A percentile compares a stretch with the other conserved stretches of the same genome.
Conservation (phyloP, 2,797 vertebrate genomes). For the Anisognathus igniventris region DNA sequence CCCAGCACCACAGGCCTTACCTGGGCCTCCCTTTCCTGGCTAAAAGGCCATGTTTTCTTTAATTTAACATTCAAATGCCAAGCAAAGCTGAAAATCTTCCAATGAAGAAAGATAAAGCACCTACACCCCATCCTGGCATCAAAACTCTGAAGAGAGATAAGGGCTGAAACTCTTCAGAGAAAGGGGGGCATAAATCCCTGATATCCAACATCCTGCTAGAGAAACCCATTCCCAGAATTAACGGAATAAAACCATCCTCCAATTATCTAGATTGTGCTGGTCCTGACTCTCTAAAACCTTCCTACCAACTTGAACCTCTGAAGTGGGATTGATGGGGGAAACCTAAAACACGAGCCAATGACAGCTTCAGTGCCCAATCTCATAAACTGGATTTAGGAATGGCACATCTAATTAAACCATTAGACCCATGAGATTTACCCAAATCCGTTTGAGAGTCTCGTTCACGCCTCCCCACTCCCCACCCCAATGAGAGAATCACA, state of each 20-base stretch:
- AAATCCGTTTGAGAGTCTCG: not conserved
- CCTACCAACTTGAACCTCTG: not conserved
- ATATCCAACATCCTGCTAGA: not conserved
- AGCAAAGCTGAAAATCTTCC: not conserved
- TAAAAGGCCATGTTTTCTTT: not conserved
- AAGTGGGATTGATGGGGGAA: not conserved
- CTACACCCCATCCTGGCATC: not conserved
- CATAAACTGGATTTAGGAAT: not conserved
- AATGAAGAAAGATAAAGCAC: not conserved
- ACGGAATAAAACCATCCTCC: not conserved
- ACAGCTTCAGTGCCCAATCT: not conserved
- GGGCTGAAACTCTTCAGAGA: not conserved
- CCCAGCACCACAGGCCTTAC: not conserved
- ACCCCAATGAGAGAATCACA: rapidly evolving
- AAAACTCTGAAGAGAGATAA: not conserved
- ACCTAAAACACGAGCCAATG: not conserved
- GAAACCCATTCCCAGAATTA: not conserved
- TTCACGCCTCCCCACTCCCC: rapidly evolving
- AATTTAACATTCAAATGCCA: not conserved
- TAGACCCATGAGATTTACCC: not conserved
- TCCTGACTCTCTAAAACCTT: not conserved
- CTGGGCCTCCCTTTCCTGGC: not conserved
- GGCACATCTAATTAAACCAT: not conserved
- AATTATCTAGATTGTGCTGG: not conserved
- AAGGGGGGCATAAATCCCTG: not conserved